Evolutionary conservation across 2,797 vertebrate genomes (phyloP), one percentile per base, ranked within the genome.

Genomic region (Typhlichthys eigenmanni): DNA sequence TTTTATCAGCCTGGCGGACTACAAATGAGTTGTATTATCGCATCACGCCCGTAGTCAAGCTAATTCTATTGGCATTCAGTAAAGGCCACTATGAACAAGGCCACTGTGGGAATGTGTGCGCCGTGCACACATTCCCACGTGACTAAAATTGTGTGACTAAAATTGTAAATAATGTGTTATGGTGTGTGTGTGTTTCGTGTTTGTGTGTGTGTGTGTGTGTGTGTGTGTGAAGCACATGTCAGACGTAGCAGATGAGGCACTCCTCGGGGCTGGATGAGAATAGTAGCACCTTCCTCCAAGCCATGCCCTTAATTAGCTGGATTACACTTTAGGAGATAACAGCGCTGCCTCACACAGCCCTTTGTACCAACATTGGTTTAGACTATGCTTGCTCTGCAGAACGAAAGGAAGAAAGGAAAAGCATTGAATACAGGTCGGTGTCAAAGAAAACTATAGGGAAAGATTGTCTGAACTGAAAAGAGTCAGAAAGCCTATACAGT

Each of bases 271-370:
- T 56, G 60, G 74, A 85, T 84, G 82, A 82, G 82, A 90, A 89
- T 90, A 89, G 86, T 77, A 84, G 80, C 82, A 82, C 81, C 75
- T 85, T 87, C 76, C 84, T 87, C 76, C 68, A 62, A 84, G 87
- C 78, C 38, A 74, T 85, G 84, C 81, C 84, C 86, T 87, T 90
- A 91, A 92, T 92, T 91, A 91, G 80, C 80, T 17, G 68, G 81
- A 89, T 91, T 82, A 89, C 81, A 82, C 87, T 66, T 76, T 73
- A 75, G 72, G 74, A 89, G 83, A 87, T 88, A 86, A 85, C 70
- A 68, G 74, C 58, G 16, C 74, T 68, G 78, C 75, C 64, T 86
- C 76, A 84, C 74, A 78, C 76, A 79, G 83, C 69, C 13, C 66
- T 87, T 84, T 84, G 77, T 77, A 72, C 62, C 74, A 75, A 75